phyloP scores from a whole-genome alignment of 2,888 invertebrate genomes.

The Eupithecia centaureata region DNA sequence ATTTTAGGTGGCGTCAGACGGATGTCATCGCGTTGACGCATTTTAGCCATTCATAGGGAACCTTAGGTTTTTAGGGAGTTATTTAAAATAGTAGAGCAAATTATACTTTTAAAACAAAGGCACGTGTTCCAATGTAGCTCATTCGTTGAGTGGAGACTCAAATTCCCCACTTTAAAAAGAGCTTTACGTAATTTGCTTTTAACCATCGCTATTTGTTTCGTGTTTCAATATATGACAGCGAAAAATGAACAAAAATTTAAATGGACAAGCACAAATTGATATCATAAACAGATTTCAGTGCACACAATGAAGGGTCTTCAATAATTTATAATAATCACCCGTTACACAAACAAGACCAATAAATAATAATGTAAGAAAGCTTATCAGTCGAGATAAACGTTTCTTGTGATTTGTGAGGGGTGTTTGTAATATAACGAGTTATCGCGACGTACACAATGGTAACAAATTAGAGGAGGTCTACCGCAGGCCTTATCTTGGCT shows the following conservation, averaged over 20 bases:
- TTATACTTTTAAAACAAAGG: background rate
- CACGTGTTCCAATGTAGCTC: background rate
- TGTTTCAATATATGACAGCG: background rate
- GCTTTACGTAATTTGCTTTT: background rate
- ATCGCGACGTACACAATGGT: constrained; percentile 70
- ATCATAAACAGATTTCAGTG: constrained; percentile 5
- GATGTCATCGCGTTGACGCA: background rate
- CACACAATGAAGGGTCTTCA: constrained; percentile 1
- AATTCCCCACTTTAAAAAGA: background rate
- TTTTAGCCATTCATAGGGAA: constrained; percentile 15
- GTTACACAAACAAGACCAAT: constrained; percentile 36
- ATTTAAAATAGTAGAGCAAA: background rate
- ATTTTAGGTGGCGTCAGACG: constrained; percentile 25
- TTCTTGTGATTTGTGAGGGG: constrained; percentile 49
- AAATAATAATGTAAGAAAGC: constrained; percentile 42
- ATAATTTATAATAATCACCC: constrained; percentile 15
- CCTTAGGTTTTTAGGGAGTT: no score
- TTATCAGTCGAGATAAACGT: constrained; percentile 38
- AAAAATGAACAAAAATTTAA: background rate
- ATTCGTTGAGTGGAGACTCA: background rate
- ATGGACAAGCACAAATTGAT: constrained; percentile 2
- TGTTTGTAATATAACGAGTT: constrained; percentile 58
- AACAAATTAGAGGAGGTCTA: constrained; percentile 71
- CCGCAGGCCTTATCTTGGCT: constrained; percentile 59
- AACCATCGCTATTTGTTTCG: background rate